Evolutionary conservation across 1,140 invertebrate genomes (phyloP).

Genomic region (Mycetomoellerius zeteki): DNA sequence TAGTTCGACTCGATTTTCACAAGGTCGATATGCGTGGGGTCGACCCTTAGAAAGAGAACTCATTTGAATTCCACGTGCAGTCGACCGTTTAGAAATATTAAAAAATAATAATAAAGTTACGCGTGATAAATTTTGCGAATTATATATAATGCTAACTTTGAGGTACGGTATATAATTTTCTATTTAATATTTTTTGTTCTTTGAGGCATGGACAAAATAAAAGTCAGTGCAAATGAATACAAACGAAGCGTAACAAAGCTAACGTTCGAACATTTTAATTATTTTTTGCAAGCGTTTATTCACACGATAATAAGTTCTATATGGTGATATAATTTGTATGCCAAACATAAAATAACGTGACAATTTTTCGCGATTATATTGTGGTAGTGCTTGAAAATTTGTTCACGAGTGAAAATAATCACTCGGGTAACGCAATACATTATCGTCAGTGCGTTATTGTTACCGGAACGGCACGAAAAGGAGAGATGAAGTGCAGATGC

Average conservation of each 20-base stretch:
- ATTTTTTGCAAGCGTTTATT: background rate
- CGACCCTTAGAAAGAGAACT: background rate
- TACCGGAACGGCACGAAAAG: slow-evolving; percentile 17
- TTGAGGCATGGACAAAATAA: background rate
- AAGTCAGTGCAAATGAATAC: background rate
- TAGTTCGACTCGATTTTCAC: background rate
- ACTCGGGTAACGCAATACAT: slow-evolving; percentile 26
- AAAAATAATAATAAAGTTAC: background rate
- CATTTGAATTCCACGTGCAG: background rate
- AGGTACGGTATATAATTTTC: background rate
- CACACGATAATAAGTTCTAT: background rate
- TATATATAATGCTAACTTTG: too few relatives aligned
- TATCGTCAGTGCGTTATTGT: slow-evolving; percentile 31
- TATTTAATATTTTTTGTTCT: background rate
- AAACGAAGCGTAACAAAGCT: slow-evolving; percentile 1
- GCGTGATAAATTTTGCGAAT: background rate
- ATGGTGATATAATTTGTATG: background rate
- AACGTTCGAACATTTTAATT: slow-evolving; percentile 17
- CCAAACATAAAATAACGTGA: background rate
- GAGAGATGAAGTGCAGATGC: slow-evolving; percentile 50
- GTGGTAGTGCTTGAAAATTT: slow-evolving; percentile 2
- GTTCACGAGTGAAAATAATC: slow-evolving; percentile 34
- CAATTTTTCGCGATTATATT: slow-evolving; percentile 15
- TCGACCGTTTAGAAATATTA: background rate
- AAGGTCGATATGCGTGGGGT: background rate